Evolutionary conservation across 92 coral and sea anemone species (phyloP).

Genomic region (Anthopleura xanthogrammica): DNA sequence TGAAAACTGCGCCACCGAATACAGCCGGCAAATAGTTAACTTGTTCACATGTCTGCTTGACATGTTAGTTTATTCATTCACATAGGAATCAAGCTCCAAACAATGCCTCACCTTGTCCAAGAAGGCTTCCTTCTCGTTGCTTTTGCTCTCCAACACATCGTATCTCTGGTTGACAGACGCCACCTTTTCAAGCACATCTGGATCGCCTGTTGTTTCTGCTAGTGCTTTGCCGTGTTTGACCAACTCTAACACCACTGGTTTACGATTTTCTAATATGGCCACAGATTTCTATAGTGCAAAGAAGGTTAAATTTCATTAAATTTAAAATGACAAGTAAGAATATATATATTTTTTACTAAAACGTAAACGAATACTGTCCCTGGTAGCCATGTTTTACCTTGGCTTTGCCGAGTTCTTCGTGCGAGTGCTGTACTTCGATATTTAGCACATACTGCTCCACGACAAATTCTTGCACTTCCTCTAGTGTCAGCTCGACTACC

Average conservation of each 20-base stretch:
- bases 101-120: slow-evolving; percentile 49
- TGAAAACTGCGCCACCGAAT: too few relatives aligned
- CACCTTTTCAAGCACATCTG: slow-evolving; percentile 72
- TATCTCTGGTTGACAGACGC: slow-evolving; percentile 55
- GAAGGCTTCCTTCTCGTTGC: slow-evolving; percentile 64
- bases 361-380: too few relatives aligned
- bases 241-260: slow-evolving; percentile 64
- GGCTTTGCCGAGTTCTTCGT: slow-evolving; percentile 73
- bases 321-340: too few relatives aligned
- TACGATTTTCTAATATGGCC: slow-evolving; percentile 62
- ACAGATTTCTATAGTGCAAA: slow-evolving; percentile 60
- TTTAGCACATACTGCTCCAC: slow-evolving; percentile 57
- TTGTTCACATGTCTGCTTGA: too few relatives aligned
- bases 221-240: slow-evolving; percentile 73
- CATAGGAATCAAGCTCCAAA: too few relatives aligned
- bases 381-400: slow-evolving; percentile 52
- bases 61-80: too few relatives aligned
- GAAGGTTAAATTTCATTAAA: neutral
- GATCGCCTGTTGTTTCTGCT: slow-evolving; percentile 76
- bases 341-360: too few relatives aligned
- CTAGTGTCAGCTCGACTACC: slow-evolving; percentile 55
- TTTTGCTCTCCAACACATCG: slow-evolving; percentile 51
- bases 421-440: slow-evolving; percentile 61
- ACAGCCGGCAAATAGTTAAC: too few relatives aligned
- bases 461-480: slow-evolving; percentile 70